These are phyloP conservation scores for Aporophyla lueneburgensis DNA, from an alignment of 2,888 invertebrate species.

Conservation along the genomic window DNA sequence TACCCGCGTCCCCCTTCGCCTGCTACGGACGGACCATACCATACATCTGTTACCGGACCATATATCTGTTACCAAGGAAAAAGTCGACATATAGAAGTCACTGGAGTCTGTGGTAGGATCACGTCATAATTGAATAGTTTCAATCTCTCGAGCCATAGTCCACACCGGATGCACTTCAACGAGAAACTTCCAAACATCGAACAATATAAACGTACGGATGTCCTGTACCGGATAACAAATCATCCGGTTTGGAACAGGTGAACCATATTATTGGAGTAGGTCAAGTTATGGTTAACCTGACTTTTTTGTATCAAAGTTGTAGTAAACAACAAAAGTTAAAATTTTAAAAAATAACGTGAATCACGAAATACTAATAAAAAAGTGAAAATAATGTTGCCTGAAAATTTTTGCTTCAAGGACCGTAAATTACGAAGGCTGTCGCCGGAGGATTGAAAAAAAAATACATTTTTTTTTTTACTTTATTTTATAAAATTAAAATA, in stretches of 20 bases:
- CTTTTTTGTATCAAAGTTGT: background rate
- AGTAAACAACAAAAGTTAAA: background rate
- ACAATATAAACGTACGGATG: background rate
- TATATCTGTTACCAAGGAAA: background rate
- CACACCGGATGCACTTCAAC: slow-evolving; percentile 21
- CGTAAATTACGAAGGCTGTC: too few species aligned
- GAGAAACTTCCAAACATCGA: slow-evolving; percentile 23
- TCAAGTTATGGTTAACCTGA: background rate
- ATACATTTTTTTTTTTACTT: too few species aligned
- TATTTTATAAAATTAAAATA: too few species aligned
- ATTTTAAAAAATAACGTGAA: too few species aligned
- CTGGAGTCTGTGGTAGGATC: background rate
- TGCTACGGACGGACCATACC: background rate
- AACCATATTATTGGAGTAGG: background rate
- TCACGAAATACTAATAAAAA: too few species aligned
- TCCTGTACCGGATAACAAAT: background rate
- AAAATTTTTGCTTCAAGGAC: too few species aligned
- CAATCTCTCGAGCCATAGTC: background rate
- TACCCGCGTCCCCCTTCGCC: background rate
- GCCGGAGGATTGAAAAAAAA: too few species aligned
- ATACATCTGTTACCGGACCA: background rate
- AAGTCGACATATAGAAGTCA: background rate
- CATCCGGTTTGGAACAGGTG: background rate
- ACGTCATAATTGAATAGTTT: slow-evolving; percentile 27
- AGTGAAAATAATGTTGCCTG: too few species aligned